These are phyloP conservation scores for Poicephalus gulielmi DNA, from an alignment of 2,113 vertebrate species.

Conservation along the genomic window DNA sequence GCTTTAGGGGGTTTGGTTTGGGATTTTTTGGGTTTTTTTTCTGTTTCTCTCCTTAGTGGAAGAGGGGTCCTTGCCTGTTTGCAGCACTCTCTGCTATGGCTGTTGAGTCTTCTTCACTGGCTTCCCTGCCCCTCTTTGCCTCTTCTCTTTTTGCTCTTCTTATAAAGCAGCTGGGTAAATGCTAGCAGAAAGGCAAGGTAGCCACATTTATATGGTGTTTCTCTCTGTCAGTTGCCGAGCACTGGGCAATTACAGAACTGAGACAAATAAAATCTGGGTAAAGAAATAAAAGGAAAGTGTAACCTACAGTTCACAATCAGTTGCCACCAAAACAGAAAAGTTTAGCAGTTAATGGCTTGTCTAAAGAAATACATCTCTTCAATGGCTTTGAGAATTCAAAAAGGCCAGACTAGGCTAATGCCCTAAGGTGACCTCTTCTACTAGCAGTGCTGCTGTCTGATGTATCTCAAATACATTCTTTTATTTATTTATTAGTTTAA, in stretches of 20 bases:
- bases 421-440: background rate
- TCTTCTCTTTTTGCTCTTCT: background rate
- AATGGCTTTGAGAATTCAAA: constrained; percentile 1
- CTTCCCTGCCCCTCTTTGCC: background rate
- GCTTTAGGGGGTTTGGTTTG: background rate
- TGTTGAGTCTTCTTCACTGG: accelerated
- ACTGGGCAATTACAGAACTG: background rate
- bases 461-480: background rate
- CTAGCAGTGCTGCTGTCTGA: background rate
- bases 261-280: background rate
- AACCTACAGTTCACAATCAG: background rate
- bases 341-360: background rate
- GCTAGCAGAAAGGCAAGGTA: background rate
- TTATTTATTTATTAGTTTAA: background rate
- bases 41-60: background rate
- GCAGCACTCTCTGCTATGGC: background rate
- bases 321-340: background rate
- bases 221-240: background rate
- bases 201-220: background rate
- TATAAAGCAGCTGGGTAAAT: background rate
- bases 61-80: background rate
- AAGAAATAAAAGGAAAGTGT: constrained; percentile 15
- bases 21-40: background rate
- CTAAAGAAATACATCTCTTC: background rate
- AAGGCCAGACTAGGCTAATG: background rate